Base-by-base conservation (phyloP, 2,888 invertebrate species). In the Oxyteleia sp. region DNA sequence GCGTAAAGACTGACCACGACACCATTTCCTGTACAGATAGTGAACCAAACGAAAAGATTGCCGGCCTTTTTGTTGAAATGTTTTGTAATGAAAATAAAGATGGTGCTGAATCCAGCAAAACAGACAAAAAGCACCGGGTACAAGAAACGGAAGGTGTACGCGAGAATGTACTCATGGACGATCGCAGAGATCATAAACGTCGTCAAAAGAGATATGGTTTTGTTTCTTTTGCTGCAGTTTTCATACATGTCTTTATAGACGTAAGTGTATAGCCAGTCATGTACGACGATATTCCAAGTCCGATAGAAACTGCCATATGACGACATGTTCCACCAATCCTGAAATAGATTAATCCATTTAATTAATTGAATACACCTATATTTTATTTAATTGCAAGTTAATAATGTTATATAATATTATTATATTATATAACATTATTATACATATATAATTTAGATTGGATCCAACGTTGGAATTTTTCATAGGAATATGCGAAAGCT, bases 281-380 rank as follows among this genome's bases (percentile, higher is more conserved):
- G 97, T 0, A 99, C 98, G 0, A 99, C 96, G 13, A 97, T 95
- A 93, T 99, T 99, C 99, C 99, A 99, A 3, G 97, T 97, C n/a
- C 98, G 95, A 93, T 97, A 99, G 93, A 96, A 99, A 11, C 94
- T 94, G 0, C 96, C 95, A 93, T 96, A 98, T n/a, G 96, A 96
- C 0, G 96, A 96, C 1, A 96, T 95, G 66, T 97, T 98, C 99
- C 99, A 99, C 99, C 99, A 99, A 90, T 98, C 98, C 96, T 98
- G 90, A 26, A 91, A 91, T 45, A 74, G 38, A n/a, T n/a, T n/a
- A n/a, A n/a, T n/a, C n/a, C n/a, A n/a, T n/a, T n/a, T n/a, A n/a
- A n/a, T n/a, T n/a, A n/a, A n/a, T n/a, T n/a, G n/a, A n/a, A n/a
- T n/a, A n/a, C n/a, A n/a, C n/a, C n/a, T n/a, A n/a, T n/a, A n/a